Evolutionary conservation across 2,888 invertebrate genomes (phyloP), one percentile per base, ranked within the genome.

Genomic region (Cataglyphis cursor): DNA sequence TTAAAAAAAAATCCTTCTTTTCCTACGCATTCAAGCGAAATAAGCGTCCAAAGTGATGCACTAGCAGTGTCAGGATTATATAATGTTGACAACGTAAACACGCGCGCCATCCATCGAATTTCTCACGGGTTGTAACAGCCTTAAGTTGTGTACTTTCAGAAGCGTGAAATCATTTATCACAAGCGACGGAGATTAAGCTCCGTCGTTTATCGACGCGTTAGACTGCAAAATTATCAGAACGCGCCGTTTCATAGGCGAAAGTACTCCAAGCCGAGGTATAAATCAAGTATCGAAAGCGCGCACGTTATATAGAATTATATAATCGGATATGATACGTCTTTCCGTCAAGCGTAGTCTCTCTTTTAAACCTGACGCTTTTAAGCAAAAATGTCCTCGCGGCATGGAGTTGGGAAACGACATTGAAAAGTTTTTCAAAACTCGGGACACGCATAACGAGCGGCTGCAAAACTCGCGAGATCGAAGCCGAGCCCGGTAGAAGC

Each of bases 111-210:
- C 57, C 48, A 31, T 72, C 21, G 72, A 72, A 72, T 80, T 78
- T 78, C 70, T 70, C 70, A 78, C 70, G 70, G 70, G 51, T 66
- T 4, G 78, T 59, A 44, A 78, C 78, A 44, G 28, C 70, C 78
- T 70, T 70, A 78, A 78, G 78, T 72, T 72, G 72, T 72, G 78
- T 51, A 80, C 44, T 72, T 80, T 80, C 59, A 21, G 78, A 24
- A 70, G 78, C 70, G 70, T 59, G 70, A 70, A 80, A 80, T 80
- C 78, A 61, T 80, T 80, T 72, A 72, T 70, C 59, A 78, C 59
- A 6, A 44, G 44, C 54, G 78, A 70, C 68, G 31, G 41, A 54
- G 70, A 78, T 70, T 78, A 78, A 70, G 70, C 38, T 70, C 57
- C 18, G 41, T 44, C 70, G 78, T 78, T 70, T 59, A 70, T 59